phyloP scores from a whole-genome alignment of 37 sponge, comb jelly and placozoan species.

The Haliclona indistincta region DNA sequence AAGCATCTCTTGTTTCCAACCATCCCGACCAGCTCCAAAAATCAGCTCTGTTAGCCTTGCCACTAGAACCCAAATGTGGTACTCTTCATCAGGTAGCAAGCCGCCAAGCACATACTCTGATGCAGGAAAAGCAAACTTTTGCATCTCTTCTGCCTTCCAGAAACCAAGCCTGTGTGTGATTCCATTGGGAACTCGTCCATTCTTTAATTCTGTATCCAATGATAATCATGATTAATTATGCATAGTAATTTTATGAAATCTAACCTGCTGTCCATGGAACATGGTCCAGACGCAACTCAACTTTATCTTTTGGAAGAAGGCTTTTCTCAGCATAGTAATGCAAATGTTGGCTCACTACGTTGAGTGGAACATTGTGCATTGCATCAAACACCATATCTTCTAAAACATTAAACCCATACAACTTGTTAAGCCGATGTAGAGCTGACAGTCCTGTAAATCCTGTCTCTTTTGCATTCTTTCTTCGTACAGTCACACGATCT shows the following conservation, averaged over 20 bases:
- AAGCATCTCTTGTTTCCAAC: conserved; percentile 15
- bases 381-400: conserved; percentile 32
- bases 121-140: conserved; percentile 32
- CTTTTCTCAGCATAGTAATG: background rate
- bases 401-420: conserved; percentile 7
- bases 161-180: conserved; percentile 28
- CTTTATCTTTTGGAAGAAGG: background rate
- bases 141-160: conserved; percentile 57
- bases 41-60: conserved; percentile 30
- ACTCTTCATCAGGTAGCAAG: conserved; percentile 12
- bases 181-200: conserved; percentile 42
- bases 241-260: background rate
- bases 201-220: conserved; percentile 27
- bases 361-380: conserved; percentile 7
- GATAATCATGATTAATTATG: background rate
- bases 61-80: conserved; percentile 27
- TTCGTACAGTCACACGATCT: conserved; percentile 6
- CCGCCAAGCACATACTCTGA: conserved; percentile 40
- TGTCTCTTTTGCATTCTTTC: conserved; percentile 18
- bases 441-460: conserved; percentile 17
- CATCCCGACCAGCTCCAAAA: conserved; percentile 21
- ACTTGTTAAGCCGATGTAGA: conserved; percentile 4
- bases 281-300: conserved; percentile 5
- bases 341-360: background rate
- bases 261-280: conserved; percentile 43